A percentile compares a stretch with the other conserved stretches of the same genome.
These are phyloP conservation scores for Heteropelma amictum DNA, from an alignment of 2,888 invertebrate genomes.

Conservation along the genomic window DNA sequence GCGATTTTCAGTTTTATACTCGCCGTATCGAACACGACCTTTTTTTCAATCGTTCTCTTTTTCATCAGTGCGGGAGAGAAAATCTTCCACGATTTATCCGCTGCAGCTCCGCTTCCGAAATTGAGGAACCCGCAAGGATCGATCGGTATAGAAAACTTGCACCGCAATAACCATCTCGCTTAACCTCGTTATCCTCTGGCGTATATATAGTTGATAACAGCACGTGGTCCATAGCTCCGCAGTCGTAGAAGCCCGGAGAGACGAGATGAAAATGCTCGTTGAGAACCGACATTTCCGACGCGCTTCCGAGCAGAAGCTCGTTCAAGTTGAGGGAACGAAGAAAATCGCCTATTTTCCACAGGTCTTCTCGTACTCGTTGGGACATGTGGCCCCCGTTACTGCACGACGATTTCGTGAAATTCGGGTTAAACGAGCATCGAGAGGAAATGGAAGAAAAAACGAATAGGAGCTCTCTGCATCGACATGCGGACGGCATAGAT, in stretches of 20 bases:
- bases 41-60: not conserved
- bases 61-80: no score
- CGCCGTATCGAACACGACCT: conserved; percentile 62
- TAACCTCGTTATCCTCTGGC: conserved; percentile 64
- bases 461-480: not conserved
- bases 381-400: not conserved
- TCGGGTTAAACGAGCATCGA: conserved; percentile 49
- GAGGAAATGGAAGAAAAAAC: conserved; percentile 47
- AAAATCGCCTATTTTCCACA: conserved; percentile 42
- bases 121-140: conserved; percentile 29
- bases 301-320: conserved; percentile 1
- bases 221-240: conserved; percentile 41
- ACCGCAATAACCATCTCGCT: no score
- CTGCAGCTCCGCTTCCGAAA: not conserved
- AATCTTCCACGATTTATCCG: not conserved
- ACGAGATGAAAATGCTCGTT: conserved; percentile 31
- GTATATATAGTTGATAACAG: no score
- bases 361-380: conserved; percentile 36
- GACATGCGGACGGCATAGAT: conserved; percentile 6
- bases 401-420: conserved; percentile 46
- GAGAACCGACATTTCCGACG: conserved; percentile 27
- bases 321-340: conserved; percentile 14
- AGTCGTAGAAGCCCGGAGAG: not conserved
- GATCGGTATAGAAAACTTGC: conserved; percentile 63
- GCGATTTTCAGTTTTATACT: conserved; percentile 30